phyloP scores from a whole-genome alignment of 1,140 invertebrate species.

The Micrasema minimum region DNA sequence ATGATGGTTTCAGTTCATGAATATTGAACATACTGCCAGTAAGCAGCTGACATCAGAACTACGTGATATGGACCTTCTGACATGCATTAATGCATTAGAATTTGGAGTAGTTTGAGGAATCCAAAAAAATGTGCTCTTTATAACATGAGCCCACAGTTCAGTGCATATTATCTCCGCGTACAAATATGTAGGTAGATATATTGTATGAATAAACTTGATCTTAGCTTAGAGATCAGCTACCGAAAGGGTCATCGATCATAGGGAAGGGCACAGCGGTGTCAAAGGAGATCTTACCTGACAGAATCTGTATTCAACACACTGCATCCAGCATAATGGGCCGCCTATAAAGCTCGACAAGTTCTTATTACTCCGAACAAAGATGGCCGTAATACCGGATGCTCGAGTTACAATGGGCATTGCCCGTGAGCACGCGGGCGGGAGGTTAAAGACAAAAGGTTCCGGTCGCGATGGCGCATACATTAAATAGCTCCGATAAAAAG shows the following conservation, averaged over 20 bases:
- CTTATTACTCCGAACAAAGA: constrained; percentile 37
- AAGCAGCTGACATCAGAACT: too few species aligned
- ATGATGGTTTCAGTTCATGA: too few species aligned
- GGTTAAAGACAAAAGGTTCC: constrained; percentile 46
- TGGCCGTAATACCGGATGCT: constrained; percentile 49
- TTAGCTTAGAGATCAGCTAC: neutral
- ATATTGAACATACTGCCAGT: too few species aligned
- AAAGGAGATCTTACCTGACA: constrained; percentile 19
- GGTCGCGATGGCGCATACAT: constrained; percentile 49
- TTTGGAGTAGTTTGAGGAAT: too few species aligned
- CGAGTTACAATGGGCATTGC: constrained; percentile 40
- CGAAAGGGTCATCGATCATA: constrained; percentile 24
- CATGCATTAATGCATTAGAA: too few species aligned
- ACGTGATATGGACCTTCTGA: too few species aligned
- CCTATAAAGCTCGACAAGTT: constrained; percentile 5
- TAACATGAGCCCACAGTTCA: too few species aligned
- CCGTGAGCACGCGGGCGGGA: constrained; percentile 31
- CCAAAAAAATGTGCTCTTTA: too few species aligned
- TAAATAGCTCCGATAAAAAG: constrained; percentile 29
- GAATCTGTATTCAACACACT: constrained; percentile 12
- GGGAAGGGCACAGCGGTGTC: constrained; percentile 14
- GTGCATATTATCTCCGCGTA: too few species aligned
- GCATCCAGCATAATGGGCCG: constrained; percentile 23
- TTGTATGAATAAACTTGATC: neutral
- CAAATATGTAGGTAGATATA: too few species aligned